Conservation (phyloP, 2,113 vertebrate genomes). For the Plestiodon gilberti region DNA sequence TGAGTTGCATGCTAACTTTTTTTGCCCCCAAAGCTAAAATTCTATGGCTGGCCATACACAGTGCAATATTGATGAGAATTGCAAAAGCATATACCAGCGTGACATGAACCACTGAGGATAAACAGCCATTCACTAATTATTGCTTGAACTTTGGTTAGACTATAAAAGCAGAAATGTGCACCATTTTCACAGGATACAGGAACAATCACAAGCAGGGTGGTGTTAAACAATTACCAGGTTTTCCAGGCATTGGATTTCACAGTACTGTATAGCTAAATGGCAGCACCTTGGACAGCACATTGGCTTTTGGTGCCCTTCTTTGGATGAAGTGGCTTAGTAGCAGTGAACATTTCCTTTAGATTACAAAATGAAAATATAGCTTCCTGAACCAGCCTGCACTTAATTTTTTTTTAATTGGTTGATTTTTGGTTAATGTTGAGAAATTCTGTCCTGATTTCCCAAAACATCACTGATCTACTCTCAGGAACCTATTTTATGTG, state of each 20-base stretch:
- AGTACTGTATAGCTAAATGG: background rate
- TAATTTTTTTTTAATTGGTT: too few relatives aligned
- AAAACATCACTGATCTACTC: background rate
- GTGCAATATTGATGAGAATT: background rate
- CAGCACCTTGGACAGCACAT: slow-evolving; percentile 22
- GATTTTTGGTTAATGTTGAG: too few relatives aligned
- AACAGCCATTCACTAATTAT: background rate
- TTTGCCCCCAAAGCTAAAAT: background rate
- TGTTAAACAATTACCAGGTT: background rate
- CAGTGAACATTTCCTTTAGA: background rate
- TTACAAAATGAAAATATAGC: background rate
- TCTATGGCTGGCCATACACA: background rate
- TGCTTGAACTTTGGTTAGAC: background rate
- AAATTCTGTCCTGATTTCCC: background rate
- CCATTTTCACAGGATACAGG: background rate
- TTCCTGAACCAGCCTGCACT: background rate
- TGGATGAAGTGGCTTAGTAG: background rate
- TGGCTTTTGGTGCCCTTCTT: background rate
- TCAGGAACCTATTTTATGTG: background rate
- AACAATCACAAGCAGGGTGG: background rate
- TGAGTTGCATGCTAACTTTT: too few relatives aligned
- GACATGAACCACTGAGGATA: too few relatives aligned
- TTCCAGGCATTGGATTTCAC: background rate
- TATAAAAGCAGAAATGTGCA: background rate
- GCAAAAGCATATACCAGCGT: background rate